Evolutionary conservation across 1,140 invertebrate genomes (phyloP).

Genomic region (Eurosta solidaginis): DNA sequence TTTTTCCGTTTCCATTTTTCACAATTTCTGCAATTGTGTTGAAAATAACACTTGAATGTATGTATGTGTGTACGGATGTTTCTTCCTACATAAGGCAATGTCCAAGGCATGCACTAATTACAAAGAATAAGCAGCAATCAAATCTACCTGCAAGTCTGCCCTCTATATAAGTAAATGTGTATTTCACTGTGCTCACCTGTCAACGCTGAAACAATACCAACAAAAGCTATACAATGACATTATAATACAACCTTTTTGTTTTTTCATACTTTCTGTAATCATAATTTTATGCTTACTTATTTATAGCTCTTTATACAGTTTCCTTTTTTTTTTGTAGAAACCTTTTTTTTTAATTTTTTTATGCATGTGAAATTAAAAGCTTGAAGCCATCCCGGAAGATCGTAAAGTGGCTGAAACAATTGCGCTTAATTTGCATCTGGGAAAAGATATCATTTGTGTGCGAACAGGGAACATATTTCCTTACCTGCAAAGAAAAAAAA

Average conservation of each 20-base stretch:
- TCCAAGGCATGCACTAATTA: background rate
- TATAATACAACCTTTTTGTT: background rate
- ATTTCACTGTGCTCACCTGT: background rate
- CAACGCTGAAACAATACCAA: background rate
- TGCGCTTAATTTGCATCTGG: background rate
- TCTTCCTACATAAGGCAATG: no score
- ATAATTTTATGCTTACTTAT: no score
- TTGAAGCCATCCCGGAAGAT: conserved; percentile 5
- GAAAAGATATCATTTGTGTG: background rate
- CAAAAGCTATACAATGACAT: background rate
- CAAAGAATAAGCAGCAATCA: background rate
- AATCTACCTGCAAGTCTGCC: no score
- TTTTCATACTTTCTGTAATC: no score
- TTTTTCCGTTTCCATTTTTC: no score
- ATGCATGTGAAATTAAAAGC: background rate
- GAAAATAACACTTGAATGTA: no score
- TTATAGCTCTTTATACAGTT: background rate
- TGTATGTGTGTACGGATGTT: no score
- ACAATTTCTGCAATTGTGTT: background rate
- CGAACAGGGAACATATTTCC: background rate
- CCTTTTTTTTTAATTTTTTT: background rate
- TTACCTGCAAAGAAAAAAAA: background rate
- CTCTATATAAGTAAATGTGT: background rate
- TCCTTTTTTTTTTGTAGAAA: background rate
- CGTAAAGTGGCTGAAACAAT: conserved; percentile 12